Conservation (phyloP, 2,797 vertebrate species). For the Danionella dracula region DNA sequence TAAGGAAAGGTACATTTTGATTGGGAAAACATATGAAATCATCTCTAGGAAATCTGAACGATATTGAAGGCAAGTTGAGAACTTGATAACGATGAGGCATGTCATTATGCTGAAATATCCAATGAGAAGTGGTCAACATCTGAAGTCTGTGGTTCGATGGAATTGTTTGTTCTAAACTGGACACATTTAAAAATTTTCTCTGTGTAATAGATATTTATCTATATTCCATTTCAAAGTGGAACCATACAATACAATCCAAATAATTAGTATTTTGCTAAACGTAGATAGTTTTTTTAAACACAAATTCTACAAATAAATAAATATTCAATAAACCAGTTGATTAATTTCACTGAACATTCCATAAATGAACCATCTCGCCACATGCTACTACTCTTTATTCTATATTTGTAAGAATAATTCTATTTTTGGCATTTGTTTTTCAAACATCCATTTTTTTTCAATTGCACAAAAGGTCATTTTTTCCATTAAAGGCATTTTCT, state of each 20-base stretch:
- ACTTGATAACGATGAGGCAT: constrained; percentile 31
- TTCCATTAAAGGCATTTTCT: background rate
- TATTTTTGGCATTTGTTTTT: too few relatives aligned
- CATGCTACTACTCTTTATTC: too few relatives aligned
- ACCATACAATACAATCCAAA: background rate
- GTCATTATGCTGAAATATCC: constrained; percentile 12
- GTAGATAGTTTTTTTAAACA: background rate
- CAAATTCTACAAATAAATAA: too few relatives aligned
- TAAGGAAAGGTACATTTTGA: constrained; percentile 65
- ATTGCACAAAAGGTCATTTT: background rate
- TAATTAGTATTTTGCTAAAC: background rate
- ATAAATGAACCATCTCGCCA: background rate
- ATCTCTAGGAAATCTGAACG: constrained; percentile 3
- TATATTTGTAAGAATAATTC: too few relatives aligned
- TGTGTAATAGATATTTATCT: background rate
- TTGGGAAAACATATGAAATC: too few relatives aligned
- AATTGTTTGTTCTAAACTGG: constrained; percentile 11
- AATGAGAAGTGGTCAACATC: constrained; percentile 19
- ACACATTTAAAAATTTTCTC: constrained; percentile 35
- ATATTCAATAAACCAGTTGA: background rate
- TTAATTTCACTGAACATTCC: background rate
- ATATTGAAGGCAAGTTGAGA: constrained; percentile 47
- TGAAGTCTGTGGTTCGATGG: constrained; percentile 16
- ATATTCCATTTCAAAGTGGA: background rate
- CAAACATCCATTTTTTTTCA: too few relatives aligned